Conservation (phyloP, 2,797 vertebrate species). For the Gallinago stenura region DNA sequence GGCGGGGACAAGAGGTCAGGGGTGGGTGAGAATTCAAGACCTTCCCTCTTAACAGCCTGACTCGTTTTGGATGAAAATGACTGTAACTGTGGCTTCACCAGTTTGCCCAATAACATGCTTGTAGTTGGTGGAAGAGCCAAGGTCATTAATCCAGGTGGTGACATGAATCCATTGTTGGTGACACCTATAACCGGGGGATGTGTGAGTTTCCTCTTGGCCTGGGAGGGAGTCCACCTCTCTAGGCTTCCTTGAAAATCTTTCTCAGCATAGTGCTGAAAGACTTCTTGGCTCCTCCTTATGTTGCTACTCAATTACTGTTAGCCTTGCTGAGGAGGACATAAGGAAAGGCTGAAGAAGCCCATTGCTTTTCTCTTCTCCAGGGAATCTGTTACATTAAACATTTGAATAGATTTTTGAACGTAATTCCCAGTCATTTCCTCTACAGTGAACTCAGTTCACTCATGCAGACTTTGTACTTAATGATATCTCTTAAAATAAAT, state of each 20-base stretch:
- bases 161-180: neutral
- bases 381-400: constrained; percentile 67
- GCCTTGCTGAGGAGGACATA: constrained; percentile 34
- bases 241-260: neutral
- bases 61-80: neutral
- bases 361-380: constrained; percentile 43
- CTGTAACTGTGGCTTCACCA: neutral
- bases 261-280: neutral
- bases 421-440: constrained; percentile 67
- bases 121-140: neutral
- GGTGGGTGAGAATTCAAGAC: neutral
- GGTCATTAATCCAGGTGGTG: neutral
- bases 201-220: neutral
- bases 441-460: constrained; percentile 60
- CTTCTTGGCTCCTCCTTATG: constrained; percentile 5
- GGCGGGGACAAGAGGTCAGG: neutral
- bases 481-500: constrained; percentile 71
- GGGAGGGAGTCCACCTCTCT: neutral
- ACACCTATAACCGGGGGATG: accelerated
- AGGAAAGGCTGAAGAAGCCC: constrained; percentile 52
- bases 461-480: constrained; percentile 66
- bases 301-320: constrained; percentile 33
- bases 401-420: constrained; percentile 62
- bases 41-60: neutral
- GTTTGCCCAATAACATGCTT: neutral